phyloP scores from a whole-genome alignment of 2,113 vertebrate genomes.

The Atrichornis clamosus region DNA sequence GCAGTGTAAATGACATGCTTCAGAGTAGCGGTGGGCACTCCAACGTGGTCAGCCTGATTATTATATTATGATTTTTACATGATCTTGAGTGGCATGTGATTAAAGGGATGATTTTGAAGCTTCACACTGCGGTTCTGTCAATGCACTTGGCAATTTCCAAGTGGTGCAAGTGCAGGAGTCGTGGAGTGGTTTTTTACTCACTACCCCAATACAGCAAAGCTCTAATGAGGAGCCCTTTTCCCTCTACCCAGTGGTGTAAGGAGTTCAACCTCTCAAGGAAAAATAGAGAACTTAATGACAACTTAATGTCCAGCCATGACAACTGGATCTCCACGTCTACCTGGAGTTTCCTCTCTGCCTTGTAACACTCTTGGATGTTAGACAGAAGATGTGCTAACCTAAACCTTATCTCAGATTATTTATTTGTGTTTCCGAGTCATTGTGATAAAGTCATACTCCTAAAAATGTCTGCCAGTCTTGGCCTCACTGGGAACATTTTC shows the following conservation, averaged over 20 bases:
- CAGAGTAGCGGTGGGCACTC: not conserved
- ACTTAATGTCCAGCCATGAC: not conserved
- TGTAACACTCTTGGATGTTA: not conserved
- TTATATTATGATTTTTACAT: not conserved
- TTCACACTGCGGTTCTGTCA: not conserved
- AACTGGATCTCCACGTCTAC: not conserved
- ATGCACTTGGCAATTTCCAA: slow-evolving; percentile 14
- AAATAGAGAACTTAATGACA: not conserved
- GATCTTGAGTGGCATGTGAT: slow-evolving; percentile 15
- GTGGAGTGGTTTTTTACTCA: not conserved
- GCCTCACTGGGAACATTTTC: not conserved
- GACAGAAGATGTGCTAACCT: not conserved
- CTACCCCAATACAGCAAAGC: not conserved
- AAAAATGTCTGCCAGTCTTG: not conserved
- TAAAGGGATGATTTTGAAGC: slow-evolving; percentile 19
- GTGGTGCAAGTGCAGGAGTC: not conserved
- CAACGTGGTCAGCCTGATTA: not conserved
- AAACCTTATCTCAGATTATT: not conserved
- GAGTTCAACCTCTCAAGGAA: not conserved
- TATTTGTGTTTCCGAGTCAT: not conserved
- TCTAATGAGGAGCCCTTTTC: not conserved
- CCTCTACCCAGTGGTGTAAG: fast-evolving
- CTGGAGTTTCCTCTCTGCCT: not conserved
- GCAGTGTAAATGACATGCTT: not conserved
- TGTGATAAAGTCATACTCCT: not conserved